phyloP scores from a whole-genome alignment of 2,888 invertebrate genomes.

The Lasioglossum zephyrum region DNA sequence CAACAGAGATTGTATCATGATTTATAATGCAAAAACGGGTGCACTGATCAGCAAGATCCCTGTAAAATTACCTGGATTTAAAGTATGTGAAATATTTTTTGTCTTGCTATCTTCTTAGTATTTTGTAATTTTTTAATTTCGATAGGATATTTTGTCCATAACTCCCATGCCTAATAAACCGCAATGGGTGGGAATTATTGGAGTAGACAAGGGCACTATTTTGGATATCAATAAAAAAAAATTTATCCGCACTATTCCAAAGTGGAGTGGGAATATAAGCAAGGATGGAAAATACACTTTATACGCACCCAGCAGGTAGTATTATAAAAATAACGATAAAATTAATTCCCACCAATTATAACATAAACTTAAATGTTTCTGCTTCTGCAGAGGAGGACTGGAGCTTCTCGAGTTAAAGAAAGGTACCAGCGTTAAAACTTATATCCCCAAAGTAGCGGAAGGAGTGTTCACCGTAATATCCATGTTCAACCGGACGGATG shows the following conservation, averaged over 20 bases:
- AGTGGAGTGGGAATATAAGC: conserved; percentile 96
- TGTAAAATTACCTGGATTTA: conserved; percentile 85
- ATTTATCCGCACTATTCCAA: conserved; percentile 93
- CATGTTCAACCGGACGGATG: conserved; percentile 96
- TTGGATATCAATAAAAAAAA: conserved; percentile 95
- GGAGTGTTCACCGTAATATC: conserved; percentile 98
- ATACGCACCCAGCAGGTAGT: conserved; percentile 92
- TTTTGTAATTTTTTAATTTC: conserved; percentile 12
- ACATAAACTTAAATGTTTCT: not conserved
- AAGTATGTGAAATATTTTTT: conserved; percentile 82
- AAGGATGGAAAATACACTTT: conserved; percentile 95
- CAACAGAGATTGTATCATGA: conserved; percentile 92
- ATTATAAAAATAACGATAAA: not conserved
- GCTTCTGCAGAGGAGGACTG: conserved; percentile 91
- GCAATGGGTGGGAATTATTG: conserved; percentile 94
- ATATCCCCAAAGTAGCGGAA: conserved; percentile 97
- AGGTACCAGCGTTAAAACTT: conserved; percentile 94
- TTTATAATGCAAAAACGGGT: conserved; percentile 93
- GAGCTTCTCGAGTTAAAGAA: conserved; percentile 96
- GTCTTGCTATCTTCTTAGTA: not conserved
- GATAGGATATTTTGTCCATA: conserved; percentile 89
- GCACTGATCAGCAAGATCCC: conserved; percentile 85
- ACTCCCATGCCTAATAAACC: conserved; percentile 94
- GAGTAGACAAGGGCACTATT: conserved; percentile 95
- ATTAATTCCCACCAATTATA: not conserved